Conservation (phyloP, 2,113 vertebrate species). For the Parus major region DNA sequence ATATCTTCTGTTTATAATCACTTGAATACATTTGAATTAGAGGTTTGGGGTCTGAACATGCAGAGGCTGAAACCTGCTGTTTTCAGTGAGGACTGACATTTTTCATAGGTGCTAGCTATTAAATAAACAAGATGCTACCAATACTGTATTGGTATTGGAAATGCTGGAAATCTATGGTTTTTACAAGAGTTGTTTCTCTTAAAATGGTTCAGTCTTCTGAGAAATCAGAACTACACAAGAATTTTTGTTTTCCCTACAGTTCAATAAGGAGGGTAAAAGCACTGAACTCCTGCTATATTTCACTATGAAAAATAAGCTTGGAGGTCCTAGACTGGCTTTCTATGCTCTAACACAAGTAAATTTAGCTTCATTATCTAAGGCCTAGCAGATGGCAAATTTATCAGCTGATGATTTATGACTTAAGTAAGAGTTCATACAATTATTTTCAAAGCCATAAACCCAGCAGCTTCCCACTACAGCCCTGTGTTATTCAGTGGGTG, state of each 20-base stretch:
- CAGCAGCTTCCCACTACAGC: not conserved
- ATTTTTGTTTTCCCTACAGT: not conserved
- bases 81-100: not conserved
- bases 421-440: not conserved
- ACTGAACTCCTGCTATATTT: not conserved
- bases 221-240: not conserved
- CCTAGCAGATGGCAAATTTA: not conserved
- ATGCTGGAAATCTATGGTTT: not conserved
- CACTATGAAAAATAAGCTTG: not conserved
- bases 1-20: not conserved
- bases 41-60: not conserved
- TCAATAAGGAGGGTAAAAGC: not conserved
- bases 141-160: not conserved
- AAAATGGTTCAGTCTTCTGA: not conserved
- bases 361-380: not conserved
- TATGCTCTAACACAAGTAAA: not conserved
- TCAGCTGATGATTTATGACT: not conserved
- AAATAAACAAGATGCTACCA: not conserved
- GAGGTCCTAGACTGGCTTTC: not conserved
- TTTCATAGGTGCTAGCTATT: not conserved
- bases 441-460: not conserved
- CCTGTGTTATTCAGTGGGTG: accelerated
- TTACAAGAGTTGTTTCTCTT: not conserved
- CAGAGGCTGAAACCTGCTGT: not conserved
- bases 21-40: not conserved